Conservation (phyloP, 1,140 invertebrate species). For the Calephelis nemesis region DNA sequence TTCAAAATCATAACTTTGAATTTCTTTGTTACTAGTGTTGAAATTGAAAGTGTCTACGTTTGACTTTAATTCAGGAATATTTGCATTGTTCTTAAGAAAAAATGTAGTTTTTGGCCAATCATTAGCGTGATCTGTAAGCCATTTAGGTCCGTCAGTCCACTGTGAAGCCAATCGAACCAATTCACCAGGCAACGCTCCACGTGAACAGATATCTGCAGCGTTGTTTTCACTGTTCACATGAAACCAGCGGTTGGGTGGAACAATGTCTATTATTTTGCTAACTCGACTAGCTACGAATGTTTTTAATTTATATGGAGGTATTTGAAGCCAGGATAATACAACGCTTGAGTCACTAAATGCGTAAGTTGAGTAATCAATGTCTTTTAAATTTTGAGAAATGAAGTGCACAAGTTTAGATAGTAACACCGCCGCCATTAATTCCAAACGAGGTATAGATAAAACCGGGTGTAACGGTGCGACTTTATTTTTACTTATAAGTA, state of each 20-base stretch:
- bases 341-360: slow-evolving; percentile 23
- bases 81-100: not conserved
- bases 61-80: not conserved
- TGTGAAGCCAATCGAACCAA: too few species aligned
- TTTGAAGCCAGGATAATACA: slow-evolving; percentile 19
- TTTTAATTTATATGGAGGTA: slow-evolving; percentile 18
- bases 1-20: not conserved
- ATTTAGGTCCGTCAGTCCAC: not conserved
- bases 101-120: not conserved
- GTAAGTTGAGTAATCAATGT: not conserved
- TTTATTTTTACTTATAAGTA: slow-evolving; percentile 10
- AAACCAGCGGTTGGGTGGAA: slow-evolving; percentile 21
- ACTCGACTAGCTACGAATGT: slow-evolving; percentile 20
- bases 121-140: not conserved
- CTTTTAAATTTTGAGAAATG: slow-evolving; percentile 16
- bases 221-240: slow-evolving; percentile 14
- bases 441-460: slow-evolving; percentile 18
- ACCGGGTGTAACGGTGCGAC: slow-evolving; percentile 16
- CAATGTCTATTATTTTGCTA: slow-evolving; percentile 18
- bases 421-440: slow-evolving; percentile 4
- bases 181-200: too few species aligned
- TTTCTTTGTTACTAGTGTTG: not conserved
- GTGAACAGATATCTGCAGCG: not conserved
- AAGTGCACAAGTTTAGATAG: slow-evolving; percentile 19
- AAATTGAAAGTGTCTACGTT: not conserved